phyloP scores from a whole-genome alignment of 2,888 invertebrate genomes.

The Drosophila nigricruria region DNA sequence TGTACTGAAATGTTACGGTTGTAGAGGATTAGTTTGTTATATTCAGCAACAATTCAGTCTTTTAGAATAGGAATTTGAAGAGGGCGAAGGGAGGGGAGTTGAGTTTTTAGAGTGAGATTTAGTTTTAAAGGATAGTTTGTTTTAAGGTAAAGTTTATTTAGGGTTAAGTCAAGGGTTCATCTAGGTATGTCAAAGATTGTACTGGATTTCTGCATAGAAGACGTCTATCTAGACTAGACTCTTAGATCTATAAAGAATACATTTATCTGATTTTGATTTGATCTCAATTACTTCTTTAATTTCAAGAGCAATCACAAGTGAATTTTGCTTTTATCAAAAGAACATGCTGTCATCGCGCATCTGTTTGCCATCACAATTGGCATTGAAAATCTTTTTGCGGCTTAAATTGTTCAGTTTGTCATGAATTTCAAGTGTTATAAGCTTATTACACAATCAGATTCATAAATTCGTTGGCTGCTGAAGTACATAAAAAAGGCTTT shows the following conservation, averaged over 20 bases:
- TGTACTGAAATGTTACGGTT: constrained; percentile 5
- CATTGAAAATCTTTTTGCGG: constrained; percentile 62
- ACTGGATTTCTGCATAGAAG: not conserved
- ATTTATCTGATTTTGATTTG: not conserved
- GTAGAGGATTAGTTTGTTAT: not conserved
- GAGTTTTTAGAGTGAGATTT: not conserved
- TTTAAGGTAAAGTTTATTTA: not conserved
- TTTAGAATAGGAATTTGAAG: not conserved
- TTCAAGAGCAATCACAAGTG: not conserved
- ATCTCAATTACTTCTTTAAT: not conserved
- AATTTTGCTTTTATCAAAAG: not conserved
- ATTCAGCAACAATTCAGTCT: not conserved
- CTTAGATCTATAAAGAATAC: not conserved
- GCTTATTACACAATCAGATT: constrained; percentile 33
- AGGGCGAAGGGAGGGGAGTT: not conserved
- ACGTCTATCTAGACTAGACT: too few species aligned
- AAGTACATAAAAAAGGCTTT: constrained; percentile 70
- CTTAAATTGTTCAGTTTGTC: constrained; percentile 20
- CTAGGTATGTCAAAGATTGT: not conserved
- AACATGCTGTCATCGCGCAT: constrained; percentile 20
- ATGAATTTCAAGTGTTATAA: constrained; percentile 35
- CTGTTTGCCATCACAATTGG: constrained; percentile 36
- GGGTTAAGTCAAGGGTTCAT: not conserved
- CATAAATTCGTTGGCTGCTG: constrained; percentile 34
- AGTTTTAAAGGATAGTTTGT: not conserved